These are phyloP conservation scores for Lymantria monacha DNA, from an alignment of 2,888 invertebrate species.

Conservation along the genomic window DNA sequence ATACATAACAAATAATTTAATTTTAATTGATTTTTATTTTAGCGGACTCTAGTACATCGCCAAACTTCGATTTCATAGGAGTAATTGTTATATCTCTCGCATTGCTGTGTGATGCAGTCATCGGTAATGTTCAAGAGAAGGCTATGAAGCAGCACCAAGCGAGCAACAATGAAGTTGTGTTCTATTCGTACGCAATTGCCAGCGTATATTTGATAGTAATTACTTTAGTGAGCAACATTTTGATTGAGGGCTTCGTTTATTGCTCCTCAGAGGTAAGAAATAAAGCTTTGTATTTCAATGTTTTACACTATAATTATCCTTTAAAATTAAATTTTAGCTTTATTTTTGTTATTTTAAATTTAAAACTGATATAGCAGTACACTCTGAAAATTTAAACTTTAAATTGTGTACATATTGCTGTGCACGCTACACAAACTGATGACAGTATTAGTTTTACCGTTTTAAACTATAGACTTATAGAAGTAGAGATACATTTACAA, in stretches of 20 bases:
- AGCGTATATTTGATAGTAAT: constrained; percentile 90
- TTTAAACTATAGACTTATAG: too few species aligned
- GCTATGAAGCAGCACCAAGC: constrained; percentile 93
- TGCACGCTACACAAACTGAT: too few species aligned
- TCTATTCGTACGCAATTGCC: constrained; percentile 95
- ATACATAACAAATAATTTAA: too few species aligned
- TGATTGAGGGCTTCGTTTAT: constrained; percentile 88
- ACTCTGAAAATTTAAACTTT: too few species aligned
- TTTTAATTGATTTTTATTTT: constrained; percentile 37
- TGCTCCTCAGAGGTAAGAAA: constrained; percentile 85
- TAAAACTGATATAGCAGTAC: too few species aligned
- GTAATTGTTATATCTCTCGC: constrained; percentile 91
- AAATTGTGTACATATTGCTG: too few species aligned
- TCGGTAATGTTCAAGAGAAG: constrained; percentile 98
- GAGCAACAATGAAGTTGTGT: constrained; percentile 94
- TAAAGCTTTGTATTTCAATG: background rate
- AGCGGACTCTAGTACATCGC: constrained; percentile 89
- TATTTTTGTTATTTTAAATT: too few species aligned
- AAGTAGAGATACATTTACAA: too few species aligned
- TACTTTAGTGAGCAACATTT: constrained; percentile 87
- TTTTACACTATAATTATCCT: too few species aligned
- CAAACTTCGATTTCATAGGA: constrained; percentile 87
- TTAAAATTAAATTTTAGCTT: too few species aligned
- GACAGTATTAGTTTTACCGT: too few species aligned
- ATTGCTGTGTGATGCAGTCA: constrained; percentile 95